Percentiles rank a stretch among this genome's conserved stretches.
These are phyloP conservation scores for Dendropsophus ebraccatus DNA, from an alignment of 2,113 vertebrate species.

Conservation along the genomic window DNA sequence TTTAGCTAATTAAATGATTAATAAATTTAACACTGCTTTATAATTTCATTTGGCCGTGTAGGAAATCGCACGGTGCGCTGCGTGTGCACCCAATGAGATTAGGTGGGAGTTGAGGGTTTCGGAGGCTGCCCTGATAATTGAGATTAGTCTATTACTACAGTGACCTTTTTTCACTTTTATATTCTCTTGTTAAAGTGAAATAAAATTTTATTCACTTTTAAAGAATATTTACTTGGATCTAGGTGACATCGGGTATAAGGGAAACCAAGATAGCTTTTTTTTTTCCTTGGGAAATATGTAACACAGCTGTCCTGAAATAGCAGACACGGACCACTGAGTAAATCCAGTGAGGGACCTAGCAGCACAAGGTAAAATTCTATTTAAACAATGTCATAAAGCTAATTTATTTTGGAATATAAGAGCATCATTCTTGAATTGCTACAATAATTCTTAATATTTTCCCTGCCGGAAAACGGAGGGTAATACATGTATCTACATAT, in stretches of 20 bases:
- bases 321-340: constrained; percentile 23
- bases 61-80: constrained; percentile 89
- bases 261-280: constrained; percentile 27
- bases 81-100: constrained; percentile 84
- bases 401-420: constrained; percentile 47
- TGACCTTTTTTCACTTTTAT: constrained; percentile 97
- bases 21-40: constrained; percentile 99
- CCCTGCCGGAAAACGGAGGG: constrained; percentile 15
- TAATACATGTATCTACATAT: neutral
- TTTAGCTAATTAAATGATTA: constrained; percentile 99
- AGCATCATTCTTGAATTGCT: constrained; percentile 35
- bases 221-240: constrained; percentile 84
- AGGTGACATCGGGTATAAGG: constrained; percentile 77
- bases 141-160: constrained; percentile 95
- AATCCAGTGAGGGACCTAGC: constrained; percentile 17
- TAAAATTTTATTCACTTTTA: constrained; percentile 90
- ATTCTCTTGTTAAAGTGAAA: constrained; percentile 92
- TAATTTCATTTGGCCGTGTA: constrained; percentile 98
- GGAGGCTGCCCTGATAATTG: constrained; percentile 89
- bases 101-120: constrained; percentile 91
- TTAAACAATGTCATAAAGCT: constrained; percentile 45
- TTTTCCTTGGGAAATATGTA: constrained; percentile 32
- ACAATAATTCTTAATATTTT: constrained; percentile 40
- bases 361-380: constrained; percentile 42
- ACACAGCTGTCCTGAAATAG: neutral